These are phyloP conservation scores for Asteroscopus sphinx DNA, from an alignment of 2,888 invertebrate genomes.

Conservation along the genomic window DNA sequence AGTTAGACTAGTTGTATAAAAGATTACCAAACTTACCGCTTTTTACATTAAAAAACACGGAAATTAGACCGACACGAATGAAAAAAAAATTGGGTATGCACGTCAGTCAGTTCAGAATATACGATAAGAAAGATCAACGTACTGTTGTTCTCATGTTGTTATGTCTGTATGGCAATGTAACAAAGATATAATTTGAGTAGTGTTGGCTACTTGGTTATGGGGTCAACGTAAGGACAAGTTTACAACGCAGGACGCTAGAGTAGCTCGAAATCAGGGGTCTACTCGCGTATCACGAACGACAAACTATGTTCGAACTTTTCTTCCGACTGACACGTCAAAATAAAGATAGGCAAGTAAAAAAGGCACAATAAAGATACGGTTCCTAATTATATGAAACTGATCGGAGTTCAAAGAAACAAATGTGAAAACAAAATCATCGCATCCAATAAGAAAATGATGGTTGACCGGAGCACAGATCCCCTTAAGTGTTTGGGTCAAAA, in stretches of 20 bases:
- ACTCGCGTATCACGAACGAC: no score
- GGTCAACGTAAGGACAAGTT: conserved; percentile 44
- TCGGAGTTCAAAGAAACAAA: no score
- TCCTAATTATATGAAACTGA: no score
- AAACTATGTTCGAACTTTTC: no score
- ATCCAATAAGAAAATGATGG: no score
- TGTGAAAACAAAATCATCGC: no score
- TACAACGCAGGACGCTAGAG: conserved; percentile 21
- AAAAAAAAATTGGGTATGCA: conserved; percentile 25
- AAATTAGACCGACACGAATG: conserved; percentile 8
- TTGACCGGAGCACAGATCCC: no score
- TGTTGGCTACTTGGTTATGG: conserved; percentile 25
- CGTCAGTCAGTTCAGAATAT: conserved; percentile 12
- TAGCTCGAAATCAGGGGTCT: no score
- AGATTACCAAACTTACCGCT: background rate
- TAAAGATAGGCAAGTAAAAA: no score
- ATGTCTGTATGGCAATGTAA: conserved; percentile 21
- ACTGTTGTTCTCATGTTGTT: conserved; percentile 36
- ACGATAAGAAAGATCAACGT: conserved; percentile 55
- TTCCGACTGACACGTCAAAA: no score
- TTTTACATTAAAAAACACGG: conserved; percentile 25
- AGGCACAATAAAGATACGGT: no score
- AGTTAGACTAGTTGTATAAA: conserved; percentile 1
- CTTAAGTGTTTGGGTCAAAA: no score
- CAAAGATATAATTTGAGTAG: conserved; percentile 26